Percentiles rank a stretch among this genome's conserved stretches.
These are phyloP conservation scores for Phaenicophaeus curvirostris DNA, from an alignment of 2,797 vertebrate genomes.

Conservation along the genomic window DNA sequence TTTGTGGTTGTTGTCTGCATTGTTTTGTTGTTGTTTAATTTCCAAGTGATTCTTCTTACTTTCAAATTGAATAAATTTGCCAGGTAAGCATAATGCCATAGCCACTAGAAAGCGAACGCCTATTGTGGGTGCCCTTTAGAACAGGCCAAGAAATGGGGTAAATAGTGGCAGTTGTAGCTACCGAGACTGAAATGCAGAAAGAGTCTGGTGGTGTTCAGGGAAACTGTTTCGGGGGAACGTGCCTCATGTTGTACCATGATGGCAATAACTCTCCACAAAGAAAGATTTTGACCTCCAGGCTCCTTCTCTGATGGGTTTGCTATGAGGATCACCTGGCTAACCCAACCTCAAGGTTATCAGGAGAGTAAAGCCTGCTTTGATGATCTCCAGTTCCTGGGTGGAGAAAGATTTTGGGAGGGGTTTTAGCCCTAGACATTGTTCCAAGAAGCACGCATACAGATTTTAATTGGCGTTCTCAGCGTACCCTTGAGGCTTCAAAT, in stretches of 20 bases:
- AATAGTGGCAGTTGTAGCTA: not conserved
- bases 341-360: not conserved
- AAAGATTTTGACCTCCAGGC: not conserved
- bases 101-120: rapidly evolving
- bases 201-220: rapidly evolving
- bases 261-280: not conserved
- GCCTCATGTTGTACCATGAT: not conserved
- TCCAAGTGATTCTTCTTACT: not conserved
- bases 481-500: not conserved
- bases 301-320: not conserved
- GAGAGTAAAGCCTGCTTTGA: not conserved
- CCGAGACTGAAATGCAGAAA: not conserved
- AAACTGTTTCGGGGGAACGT: not conserved
- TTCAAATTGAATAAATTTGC: not conserved
- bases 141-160: not conserved
- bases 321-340: not conserved
- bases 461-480: not conserved
- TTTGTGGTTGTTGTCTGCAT: not conserved
- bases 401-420: not conserved
- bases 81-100: not conserved
- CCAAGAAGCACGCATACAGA: not conserved
- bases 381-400: not conserved
- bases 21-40: not conserved
- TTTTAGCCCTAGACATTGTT: not conserved
- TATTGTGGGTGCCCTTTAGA: not conserved